Evolutionary conservation across 2,888 invertebrate species (phyloP).

Genomic region (Deilephila elpenor): DNA sequence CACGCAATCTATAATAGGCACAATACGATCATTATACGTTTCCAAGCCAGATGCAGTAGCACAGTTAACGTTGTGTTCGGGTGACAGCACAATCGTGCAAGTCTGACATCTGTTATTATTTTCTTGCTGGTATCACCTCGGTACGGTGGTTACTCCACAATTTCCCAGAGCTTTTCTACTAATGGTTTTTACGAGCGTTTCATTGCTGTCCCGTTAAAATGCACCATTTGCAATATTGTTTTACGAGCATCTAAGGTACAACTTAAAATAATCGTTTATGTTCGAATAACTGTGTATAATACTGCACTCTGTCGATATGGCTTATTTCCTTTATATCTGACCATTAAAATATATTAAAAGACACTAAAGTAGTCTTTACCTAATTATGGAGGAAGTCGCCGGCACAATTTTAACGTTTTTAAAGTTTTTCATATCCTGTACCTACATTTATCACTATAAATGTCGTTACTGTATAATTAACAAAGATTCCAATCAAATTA

Average conservation of each 20-base stretch:
- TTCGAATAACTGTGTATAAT: too few species aligned
- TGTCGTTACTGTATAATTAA: too few species aligned
- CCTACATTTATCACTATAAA: too few species aligned
- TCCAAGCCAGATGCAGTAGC: not conserved
- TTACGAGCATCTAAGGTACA: not conserved
- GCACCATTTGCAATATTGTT: not conserved
- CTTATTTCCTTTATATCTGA: too few species aligned
- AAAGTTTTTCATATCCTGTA: too few species aligned
- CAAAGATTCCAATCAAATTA: too few species aligned
- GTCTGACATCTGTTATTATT: slow-evolving; percentile 16
- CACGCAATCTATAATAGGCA: not conserved
- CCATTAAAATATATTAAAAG: too few species aligned
- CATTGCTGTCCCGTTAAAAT: not conserved
- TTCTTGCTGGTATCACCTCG: slow-evolving; percentile 15
- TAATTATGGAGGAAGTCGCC: too few species aligned
- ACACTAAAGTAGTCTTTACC: too few species aligned
- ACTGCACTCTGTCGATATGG: too few species aligned
- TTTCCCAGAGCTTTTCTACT: slow-evolving; percentile 20
- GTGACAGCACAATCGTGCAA: slow-evolving; percentile 23
- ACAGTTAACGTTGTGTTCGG: slow-evolving; percentile 16
- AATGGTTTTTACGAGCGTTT: not conserved
- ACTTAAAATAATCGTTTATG: too few species aligned
- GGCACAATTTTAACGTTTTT: too few species aligned
- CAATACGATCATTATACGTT: not conserved
- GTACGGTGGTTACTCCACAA: slow-evolving; percentile 10